Conservation (phyloP, 2,797 vertebrate genomes). For the Myotis pilosus region DNA sequence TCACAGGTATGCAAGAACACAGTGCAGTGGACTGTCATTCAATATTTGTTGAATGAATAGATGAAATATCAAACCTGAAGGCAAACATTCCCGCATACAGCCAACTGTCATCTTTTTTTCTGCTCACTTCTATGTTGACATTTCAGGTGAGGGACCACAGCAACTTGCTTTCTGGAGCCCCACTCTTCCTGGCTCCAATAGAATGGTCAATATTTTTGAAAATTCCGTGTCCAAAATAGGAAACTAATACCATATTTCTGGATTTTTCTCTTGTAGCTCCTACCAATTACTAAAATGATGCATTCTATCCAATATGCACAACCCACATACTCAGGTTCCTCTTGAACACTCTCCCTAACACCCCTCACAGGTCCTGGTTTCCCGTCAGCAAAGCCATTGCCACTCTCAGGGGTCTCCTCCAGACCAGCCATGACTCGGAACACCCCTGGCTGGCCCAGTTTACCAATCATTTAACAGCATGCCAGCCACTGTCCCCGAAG, state of each 20-base stretch:
- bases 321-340: not conserved
- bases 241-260: not conserved
- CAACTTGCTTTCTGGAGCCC: not conserved
- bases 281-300: not conserved
- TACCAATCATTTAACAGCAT: not conserved
- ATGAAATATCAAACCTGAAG: constrained; percentile 24
- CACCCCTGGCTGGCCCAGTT: not conserved
- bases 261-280: not conserved
- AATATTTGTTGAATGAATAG: not conserved
- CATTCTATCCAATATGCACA: not conserved
- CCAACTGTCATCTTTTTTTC: not conserved
- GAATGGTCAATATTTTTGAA: not conserved
- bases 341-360: not conserved
- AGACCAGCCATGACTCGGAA: not conserved
- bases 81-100: not conserved
- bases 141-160: not conserved
- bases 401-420: not conserved
- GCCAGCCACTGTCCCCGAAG: not conserved
- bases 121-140: not conserved
- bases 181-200: not conserved
- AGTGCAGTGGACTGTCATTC: not conserved
- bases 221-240: not conserved
- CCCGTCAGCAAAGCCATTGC: not conserved
- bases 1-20: not conserved
- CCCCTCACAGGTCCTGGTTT: not conserved